A percentile compares a stretch with the other conserved stretches of the same genome.
Evolutionary conservation across 2,888 invertebrate genomes (phyloP).

Genomic region (Eubasilissa splendida): DNA sequence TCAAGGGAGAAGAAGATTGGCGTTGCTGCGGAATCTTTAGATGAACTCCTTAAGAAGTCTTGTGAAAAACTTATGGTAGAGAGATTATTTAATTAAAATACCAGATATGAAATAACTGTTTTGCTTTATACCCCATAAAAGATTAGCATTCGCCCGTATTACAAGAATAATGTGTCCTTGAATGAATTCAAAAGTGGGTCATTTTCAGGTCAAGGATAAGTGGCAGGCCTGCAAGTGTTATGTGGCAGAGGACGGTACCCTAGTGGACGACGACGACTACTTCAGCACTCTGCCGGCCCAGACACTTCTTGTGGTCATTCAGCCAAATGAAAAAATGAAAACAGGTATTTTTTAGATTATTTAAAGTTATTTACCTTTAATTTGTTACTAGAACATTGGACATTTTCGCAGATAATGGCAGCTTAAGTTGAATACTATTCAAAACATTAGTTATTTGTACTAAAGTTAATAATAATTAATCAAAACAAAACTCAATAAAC

Average conservation of each 20-base stretch:
- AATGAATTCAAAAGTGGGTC: constrained; percentile 31
- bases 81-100: not conserved
- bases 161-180: constrained; percentile 18
- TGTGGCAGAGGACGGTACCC: constrained; percentile 79
- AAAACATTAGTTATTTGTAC: no score
- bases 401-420: no score
- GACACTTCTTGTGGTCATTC: constrained; percentile 78
- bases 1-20: constrained; percentile 79
- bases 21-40: constrained; percentile 78
- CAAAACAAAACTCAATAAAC: no score
- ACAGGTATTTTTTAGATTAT: constrained; percentile 66
- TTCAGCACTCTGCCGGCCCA: constrained; percentile 82
- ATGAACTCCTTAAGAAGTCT: constrained; percentile 79
- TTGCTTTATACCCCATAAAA: not conserved
- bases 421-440: no score
- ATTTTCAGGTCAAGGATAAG: constrained; percentile 70
- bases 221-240: constrained; percentile 71
- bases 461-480: no score
- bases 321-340: constrained; percentile 72
- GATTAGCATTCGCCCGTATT: not conserved
- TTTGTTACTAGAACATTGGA: no score
- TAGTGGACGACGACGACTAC: constrained; percentile 84
- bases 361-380: no score
- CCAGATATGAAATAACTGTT: not conserved
- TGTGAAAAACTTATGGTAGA: constrained; percentile 77